These are phyloP conservation scores for Ferrisia virgata DNA, from an alignment of 2,888 invertebrate species.

Conservation along the genomic window DNA sequence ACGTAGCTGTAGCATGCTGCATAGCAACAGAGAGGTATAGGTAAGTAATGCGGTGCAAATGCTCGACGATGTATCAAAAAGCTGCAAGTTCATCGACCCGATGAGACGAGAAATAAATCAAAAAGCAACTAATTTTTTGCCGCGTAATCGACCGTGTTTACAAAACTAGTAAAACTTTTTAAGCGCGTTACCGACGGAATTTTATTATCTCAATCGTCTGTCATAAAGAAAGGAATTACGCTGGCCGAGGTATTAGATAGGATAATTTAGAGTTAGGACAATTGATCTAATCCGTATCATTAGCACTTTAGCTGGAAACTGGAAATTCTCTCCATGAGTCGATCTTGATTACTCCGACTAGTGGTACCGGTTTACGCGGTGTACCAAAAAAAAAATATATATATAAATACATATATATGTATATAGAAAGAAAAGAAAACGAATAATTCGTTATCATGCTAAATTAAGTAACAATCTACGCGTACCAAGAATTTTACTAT, in stretches of 20 bases:
- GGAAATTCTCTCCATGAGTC: conserved; percentile 28
- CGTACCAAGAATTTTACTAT: conserved; percentile 22
- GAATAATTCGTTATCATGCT: conserved; percentile 29
- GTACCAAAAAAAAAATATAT: neutral
- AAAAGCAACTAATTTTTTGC: conserved; percentile 20
- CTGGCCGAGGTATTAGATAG: neutral
- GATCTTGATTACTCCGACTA: conserved; percentile 25
- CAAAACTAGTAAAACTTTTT: neutral
- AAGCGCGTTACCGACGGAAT: conserved; percentile 12
- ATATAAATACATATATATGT: too few relatives aligned
- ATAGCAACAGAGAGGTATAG: too few relatives aligned
- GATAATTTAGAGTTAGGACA: conserved; percentile 22
- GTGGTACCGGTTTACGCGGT: conserved; percentile 25
- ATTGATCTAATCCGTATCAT: conserved; percentile 30
- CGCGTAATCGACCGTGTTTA: neutral
- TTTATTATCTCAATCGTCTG: conserved; percentile 32
- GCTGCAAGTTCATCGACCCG: conserved; percentile 3
- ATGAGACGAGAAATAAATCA: neutral
- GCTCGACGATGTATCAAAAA: neutral
- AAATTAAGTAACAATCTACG: conserved; percentile 24
- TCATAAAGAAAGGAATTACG: conserved; percentile 17
- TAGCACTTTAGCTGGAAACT: conserved; percentile 11
- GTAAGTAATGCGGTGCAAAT: neutral
- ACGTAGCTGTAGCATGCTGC: too few relatives aligned
- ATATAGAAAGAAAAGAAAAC: neutral